phyloP scores from a whole-genome alignment of 1,140 invertebrate genomes.

The Drosophila malerkotliana region DNA sequence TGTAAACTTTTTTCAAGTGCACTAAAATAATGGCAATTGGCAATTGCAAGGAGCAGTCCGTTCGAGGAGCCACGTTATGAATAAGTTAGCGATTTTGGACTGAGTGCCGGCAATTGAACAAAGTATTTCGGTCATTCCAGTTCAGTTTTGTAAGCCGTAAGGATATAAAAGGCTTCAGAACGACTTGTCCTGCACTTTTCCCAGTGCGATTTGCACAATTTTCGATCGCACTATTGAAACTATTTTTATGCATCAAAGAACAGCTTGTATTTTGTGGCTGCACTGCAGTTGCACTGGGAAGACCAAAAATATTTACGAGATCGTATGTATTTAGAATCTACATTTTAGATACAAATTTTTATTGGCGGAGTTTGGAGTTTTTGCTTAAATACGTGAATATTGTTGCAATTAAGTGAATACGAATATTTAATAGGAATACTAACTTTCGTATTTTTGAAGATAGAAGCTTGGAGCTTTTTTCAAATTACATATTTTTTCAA shows the following conservation, averaged over 20 bases:
- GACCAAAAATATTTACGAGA: background rate
- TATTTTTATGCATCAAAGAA: too few species aligned
- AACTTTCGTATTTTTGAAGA: too few species aligned
- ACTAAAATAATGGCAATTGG: conserved; percentile 36
- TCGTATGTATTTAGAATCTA: too few species aligned
- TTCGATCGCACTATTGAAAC: background rate
- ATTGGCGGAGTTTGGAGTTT: too few species aligned
- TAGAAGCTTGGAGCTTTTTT: too few species aligned
- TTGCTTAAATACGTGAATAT: too few species aligned
- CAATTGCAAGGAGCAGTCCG: conserved; percentile 12
- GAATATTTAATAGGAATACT: too few species aligned
- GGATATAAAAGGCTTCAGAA: background rate
- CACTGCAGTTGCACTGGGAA: too few species aligned
- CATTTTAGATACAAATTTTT: too few species aligned
- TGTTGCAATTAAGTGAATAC: too few species aligned
- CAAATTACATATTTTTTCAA: too few species aligned
- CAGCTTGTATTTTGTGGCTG: too few species aligned
- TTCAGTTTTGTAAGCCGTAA: conserved; percentile 18
- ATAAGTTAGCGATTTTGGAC: conserved; percentile 33
- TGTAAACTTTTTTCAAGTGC: background rate
- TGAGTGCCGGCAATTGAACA: conserved; percentile 41
- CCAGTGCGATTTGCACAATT: background rate
- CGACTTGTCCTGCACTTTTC: background rate
- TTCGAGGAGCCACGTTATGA: conserved; percentile 33
- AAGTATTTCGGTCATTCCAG: conserved; percentile 4